A percentile compares a stretch with the other conserved stretches of the same genome.
Evolutionary conservation across 2,888 invertebrate species (phyloP).

Genomic region (Xestia rhomboidea): DNA sequence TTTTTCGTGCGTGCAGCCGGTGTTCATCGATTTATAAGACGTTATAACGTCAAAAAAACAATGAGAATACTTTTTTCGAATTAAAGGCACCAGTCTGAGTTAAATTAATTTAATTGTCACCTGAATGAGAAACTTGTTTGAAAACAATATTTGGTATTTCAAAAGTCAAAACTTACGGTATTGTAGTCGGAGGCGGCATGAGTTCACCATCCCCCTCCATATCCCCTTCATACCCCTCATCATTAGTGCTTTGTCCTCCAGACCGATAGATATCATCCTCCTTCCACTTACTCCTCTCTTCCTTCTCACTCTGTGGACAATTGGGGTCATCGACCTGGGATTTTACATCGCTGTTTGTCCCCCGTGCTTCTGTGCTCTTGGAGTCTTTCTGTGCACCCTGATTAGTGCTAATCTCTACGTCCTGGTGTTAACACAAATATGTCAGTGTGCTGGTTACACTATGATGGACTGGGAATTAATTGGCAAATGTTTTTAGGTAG

Average conservation of each 20-base stretch:
- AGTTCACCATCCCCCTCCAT: slow-evolving; percentile 93
- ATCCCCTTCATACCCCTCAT: slow-evolving; percentile 92
- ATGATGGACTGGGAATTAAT: slow-evolving; percentile 27
- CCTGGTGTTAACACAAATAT: slow-evolving; percentile 83
- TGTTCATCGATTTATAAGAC: too few species aligned
- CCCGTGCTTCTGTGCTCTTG: slow-evolving; percentile 62
- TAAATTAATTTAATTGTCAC: background rate
- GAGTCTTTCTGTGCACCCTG: slow-evolving; percentile 71
- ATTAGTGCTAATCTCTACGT: slow-evolving; percentile 78
- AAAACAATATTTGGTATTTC: background rate
- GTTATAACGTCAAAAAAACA: too few species aligned
- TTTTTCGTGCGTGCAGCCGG: too few species aligned
- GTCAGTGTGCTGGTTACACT: slow-evolving; percentile 63
- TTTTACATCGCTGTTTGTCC: slow-evolving; percentile 60
- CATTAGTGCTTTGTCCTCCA: slow-evolving; percentile 86
- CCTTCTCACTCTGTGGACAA: slow-evolving; percentile 83
- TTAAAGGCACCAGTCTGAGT: too few species aligned
- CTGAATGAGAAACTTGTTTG: background rate
- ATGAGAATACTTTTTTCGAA: too few species aligned
- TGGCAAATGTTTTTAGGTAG: slow-evolving; percentile 15
- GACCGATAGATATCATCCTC: slow-evolving; percentile 67
- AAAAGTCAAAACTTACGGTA: slow-evolving; percentile 83
- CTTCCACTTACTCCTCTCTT: slow-evolving; percentile 72
- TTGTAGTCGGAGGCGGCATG: slow-evolving; percentile 96
- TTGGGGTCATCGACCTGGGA: slow-evolving; percentile 73